Evolutionary conservation across 2,113 vertebrate genomes (phyloP), one percentile per base, ranked within the genome.

Genomic region (Corapipo altera): DNA sequence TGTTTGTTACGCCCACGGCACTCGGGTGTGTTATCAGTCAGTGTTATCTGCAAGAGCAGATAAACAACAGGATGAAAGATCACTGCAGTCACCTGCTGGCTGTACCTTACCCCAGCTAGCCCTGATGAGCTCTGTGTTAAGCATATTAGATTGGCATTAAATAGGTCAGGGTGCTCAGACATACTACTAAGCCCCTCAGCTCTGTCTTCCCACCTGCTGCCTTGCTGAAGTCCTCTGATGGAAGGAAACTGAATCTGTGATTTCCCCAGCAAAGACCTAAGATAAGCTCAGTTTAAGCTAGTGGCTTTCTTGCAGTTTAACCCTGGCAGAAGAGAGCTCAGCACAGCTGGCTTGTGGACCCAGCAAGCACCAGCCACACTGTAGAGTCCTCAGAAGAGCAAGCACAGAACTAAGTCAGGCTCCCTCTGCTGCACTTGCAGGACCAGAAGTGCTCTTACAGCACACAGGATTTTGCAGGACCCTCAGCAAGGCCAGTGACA

Each of bases 401-500:
- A 67, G 59, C 18, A 54, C 2, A 0, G 41, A 66, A 23, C 9
- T 32, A 51, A n/a, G 46, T 39, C 2, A 1, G 19, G 44, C 15
- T 74, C 32, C 33, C 27, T 49, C 39, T 4, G 2, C 70, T 62
- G 44, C 49, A 6, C 49, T 57, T 55, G 39, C 33, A 27, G 61
- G 16, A 35, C 30, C 27, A 73, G 64, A 70, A 85, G 37, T 6
- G 49, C 61, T 59, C 41, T 33, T 13, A 27, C 1, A 81, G 55
- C 13, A 6, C 18, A 23, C 1, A 1, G 51, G 3, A 19, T 18
- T 69, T 37, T n/a, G 33, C 26, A 74, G 35, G 49, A 11, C 28
- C 30, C 26, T 43, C 51, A 13, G n/a, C 0, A 0, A 51, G 28
- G 35, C 39, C 1, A 5, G 32, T 52, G 39, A 49, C 3, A 7